Evolutionary conservation across 2,797 vertebrate genomes (phyloP), one percentile per base, ranked within the genome.

Genomic region (Ceryle rudis): DNA sequence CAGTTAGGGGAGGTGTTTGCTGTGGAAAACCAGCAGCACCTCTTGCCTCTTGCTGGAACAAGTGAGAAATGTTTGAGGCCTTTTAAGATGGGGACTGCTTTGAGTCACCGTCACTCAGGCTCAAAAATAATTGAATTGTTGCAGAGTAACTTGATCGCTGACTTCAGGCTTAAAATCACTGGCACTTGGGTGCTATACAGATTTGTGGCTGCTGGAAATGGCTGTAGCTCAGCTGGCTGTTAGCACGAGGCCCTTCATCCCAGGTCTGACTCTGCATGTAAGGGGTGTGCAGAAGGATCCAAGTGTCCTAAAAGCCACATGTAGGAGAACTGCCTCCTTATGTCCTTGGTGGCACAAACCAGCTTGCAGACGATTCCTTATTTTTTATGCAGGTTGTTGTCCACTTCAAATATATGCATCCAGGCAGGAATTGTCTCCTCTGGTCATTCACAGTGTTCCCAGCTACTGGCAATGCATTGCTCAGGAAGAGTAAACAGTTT

Each of bases 71-170:
- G 18, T 96, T 94, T 84, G 90, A 86, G 64, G 83, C 71, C 37
- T 89, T 94, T 90, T 90, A 80, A 61, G 91, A 90, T 89, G 91
- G 83, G 93, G 42, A 64, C 94, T 97, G 95, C 41, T 95, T 94
- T 85, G 83, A 97, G 88, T 95, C 94, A 90, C 81, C 28, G 0
- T 80, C 96, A 96, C 95, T 97, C 93, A 90, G 65, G 28, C 65
- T 92, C 67, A 82, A 44, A 89, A 92, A 58, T 86, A 95, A 94
- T 92, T 79, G 80, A 86, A 55, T 65, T 90, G 52, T 82, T 93
- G 92, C 46, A 54, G 78, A 46, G 94, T 94, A 93, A 95, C 71
- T 77, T 82, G 94, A 95, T 94, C 33, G 0, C 90, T 73, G 71
- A 65, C 67, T 95, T 88, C 84, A 93, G 70, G 31, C 80, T 70